Evolutionary conservation across 2,113 vertebrate genomes (phyloP).

Genomic region (Chaenogobius annularis): DNA sequence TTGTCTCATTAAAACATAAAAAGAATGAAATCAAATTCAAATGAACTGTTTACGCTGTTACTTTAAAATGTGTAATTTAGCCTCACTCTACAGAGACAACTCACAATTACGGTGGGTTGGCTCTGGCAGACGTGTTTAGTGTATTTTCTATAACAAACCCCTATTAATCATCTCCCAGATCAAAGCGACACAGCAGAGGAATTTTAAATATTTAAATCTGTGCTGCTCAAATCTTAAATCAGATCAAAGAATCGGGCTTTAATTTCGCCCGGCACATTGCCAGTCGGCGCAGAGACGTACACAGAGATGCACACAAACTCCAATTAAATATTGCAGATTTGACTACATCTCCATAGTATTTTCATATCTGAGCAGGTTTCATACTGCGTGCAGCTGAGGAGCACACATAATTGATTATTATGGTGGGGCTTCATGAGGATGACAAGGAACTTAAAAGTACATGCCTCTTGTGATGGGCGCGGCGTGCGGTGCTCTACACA

Average conservation of each 20-base stretch:
- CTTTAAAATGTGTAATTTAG: constrained; percentile 78
- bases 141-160: constrained; percentile 81
- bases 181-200: constrained; percentile 77
- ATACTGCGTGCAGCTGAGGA: constrained; percentile 52
- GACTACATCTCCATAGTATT: constrained; percentile 68
- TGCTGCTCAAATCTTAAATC: constrained; percentile 77
- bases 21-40: constrained; percentile 71
- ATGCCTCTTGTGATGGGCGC: constrained; percentile 57
- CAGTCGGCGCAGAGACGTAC: constrained; percentile 70
- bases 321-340: constrained; percentile 77
- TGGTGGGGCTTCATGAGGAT: constrained; percentile 57
- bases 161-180: constrained; percentile 78
- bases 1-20: constrained; percentile 78
- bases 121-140: constrained; percentile 73
- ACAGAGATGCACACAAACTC: constrained; percentile 74
- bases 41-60: constrained; percentile 79
- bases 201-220: constrained; percentile 83
- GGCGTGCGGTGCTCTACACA: constrained; percentile 30
- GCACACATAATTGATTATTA: constrained; percentile 67
- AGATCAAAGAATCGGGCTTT: constrained; percentile 81
- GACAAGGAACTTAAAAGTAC: constrained; percentile 72
- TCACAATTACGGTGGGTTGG: constrained; percentile 75
- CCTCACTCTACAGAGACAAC: constrained; percentile 68
- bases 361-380: constrained; percentile 68
- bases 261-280: constrained; percentile 72